Conservation (phyloP, 2,888 invertebrate species). For the Hemithea aestivaria region DNA sequence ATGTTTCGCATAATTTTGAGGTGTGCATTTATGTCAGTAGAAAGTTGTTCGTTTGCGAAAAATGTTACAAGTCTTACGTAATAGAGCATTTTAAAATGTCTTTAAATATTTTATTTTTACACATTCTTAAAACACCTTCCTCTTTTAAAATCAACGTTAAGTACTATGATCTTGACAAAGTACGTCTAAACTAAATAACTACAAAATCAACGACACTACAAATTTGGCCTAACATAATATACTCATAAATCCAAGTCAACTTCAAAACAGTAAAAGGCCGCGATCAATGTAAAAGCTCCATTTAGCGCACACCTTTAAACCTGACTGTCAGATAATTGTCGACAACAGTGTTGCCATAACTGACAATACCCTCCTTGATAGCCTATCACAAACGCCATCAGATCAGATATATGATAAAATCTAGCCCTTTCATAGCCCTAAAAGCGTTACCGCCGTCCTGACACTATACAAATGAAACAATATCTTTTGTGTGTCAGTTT, state of each 20-base stretch:
- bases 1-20: conserved; percentile 1
- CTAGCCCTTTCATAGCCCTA: conserved; percentile 25
- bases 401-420: conserved; percentile 27
- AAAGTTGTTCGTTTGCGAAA: conserved; percentile 7
- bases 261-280: too few relatives aligned
- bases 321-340: conserved; percentile 44
- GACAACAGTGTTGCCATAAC: conserved; percentile 27
- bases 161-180: too few relatives aligned
- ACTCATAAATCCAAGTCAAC: too few relatives aligned
- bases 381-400: conserved; percentile 22
- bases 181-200: too few relatives aligned
- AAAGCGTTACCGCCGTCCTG: conserved; percentile 31
- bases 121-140: too few relatives aligned
- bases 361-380: conserved; percentile 22
- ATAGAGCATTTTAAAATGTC: too few relatives aligned
- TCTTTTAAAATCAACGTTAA: too few relatives aligned
- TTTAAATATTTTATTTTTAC: too few relatives aligned
- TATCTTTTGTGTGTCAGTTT: conserved; percentile 59
- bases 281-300: conserved; percentile 32
- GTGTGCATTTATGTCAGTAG: conserved; percentile 10
- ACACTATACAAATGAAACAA: conserved; percentile 63
- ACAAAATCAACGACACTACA: too few relatives aligned
- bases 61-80: conserved; percentile 7
- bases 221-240: too few relatives aligned
- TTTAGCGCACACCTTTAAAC: conserved; percentile 28